Conservation (phyloP, 2,888 invertebrate species). For the Cheilosia impressa region DNA sequence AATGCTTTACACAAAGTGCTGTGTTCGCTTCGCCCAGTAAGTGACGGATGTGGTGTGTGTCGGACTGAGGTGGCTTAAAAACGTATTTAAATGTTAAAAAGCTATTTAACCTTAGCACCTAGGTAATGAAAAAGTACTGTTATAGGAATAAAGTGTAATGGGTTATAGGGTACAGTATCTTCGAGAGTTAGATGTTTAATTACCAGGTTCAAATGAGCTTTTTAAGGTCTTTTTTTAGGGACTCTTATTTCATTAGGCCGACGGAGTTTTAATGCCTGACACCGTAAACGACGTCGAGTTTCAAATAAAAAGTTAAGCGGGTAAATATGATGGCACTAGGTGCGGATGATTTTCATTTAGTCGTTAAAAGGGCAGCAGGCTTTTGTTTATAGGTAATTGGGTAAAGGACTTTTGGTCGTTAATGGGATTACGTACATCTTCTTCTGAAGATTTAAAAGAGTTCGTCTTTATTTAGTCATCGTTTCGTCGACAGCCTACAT, state of each 20-base stretch:
- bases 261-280: background rate
- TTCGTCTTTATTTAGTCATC: too few relatives aligned
- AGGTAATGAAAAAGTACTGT: background rate
- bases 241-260: slow-evolving; percentile 7
- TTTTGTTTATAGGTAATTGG: background rate
- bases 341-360: background rate
- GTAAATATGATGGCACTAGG: background rate
- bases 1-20: background rate
- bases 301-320: background rate
- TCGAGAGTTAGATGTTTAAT: background rate
- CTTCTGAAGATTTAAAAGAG: background rate
- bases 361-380: background rate
- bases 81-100: background rate
- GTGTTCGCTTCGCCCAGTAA: slow-evolving; percentile 14
- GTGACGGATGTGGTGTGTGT: slow-evolving; percentile 11
- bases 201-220: slow-evolving; percentile 7
- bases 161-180: slow-evolving; percentile 7
- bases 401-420: background rate
- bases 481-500: too few relatives aligned
- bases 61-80: slow-evolving; percentile 18
- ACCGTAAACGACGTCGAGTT: background rate
- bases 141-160: background rate
- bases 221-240: slow-evolving; percentile 5
- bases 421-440: background rate
- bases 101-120: background rate